Evolutionary conservation across 2,113 vertebrate genomes (phyloP), one percentile per base, ranked within the genome.

Genomic region (Ptilonorhynchus violaceus): DNA sequence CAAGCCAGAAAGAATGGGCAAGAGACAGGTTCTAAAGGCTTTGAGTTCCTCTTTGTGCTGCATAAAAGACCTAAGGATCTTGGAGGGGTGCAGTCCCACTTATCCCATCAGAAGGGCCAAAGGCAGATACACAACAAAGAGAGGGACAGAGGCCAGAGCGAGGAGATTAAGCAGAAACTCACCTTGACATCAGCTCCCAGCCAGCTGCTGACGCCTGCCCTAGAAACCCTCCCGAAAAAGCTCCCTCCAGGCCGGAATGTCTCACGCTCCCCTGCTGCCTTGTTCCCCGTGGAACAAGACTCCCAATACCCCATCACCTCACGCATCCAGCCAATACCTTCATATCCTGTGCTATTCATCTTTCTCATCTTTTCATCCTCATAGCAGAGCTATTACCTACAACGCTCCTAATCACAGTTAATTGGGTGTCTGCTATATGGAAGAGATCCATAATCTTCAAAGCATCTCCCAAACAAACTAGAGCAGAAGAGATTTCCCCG

Each of bases 391-490:
- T 60, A 93, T 96, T 93, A 95, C 89, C 83, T 94, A 52, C 73
- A 76, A 47, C 64, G 6, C 70, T 91, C 81, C 92, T 97, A 96
- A 94, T 97, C 96, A 96, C 78, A 37, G 64, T 91, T 92, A 96
- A 95, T 96, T 95, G 93, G 85, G 76, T 69, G 79, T 55, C 95
- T 37, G 22, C 73, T 96, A 31, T 21, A 89, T 75, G 59, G 77
- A 84, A 69, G 66, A 92, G 82, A 94, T 96, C 89, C 92, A 95
- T 95, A 87, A 93, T 95, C 91, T 96, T 88, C 91, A 95, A 93
- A 95, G 87, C 85, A 94, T 95, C 93, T 88, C 49, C 88, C 64
- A 92, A 93, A 87, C 93, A 95, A 92, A 92, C 68, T 53, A 63
- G 33, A 85, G 88, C 55, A 91, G 94, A 50, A 68, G 42, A 90